Base-by-base conservation (phyloP, 2,797 vertebrate genomes). In the Syngnathus acus region DNA sequence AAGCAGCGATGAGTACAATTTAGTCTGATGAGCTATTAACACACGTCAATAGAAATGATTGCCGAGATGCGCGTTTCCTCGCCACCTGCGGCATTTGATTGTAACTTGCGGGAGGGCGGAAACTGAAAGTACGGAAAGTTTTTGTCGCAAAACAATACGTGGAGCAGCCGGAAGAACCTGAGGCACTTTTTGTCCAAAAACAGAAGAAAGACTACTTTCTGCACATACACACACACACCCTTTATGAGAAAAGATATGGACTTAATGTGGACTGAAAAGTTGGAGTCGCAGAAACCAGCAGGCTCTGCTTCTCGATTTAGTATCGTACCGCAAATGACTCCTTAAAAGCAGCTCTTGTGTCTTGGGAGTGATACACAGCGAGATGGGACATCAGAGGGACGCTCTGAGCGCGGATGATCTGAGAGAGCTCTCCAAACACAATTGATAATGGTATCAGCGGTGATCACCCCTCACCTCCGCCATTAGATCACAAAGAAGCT, bases 11-110 rank as follows among this genome's bases (percentile, higher is more conserved):
- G 91, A 90, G 86, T 73, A 90, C 90, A 90, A 91, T 92, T 91
- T 88, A 79, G 79, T 78, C 86, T 91, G 91, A 92, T 93, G 90
- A 91, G 90, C 91, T 85, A 92, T 92, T 91, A 89, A 86, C 82
- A 86, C 82, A 82, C 83, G 87, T 90, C 87, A 88, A 90, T 89
- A 77, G 89, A 85, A 86, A 90, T 92, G 88, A 92, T 92, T 92
- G 87, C 84, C 77, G 85, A 87, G 88, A 87, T 81, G 79, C 81
- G 80, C 76, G 75, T 89, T 88, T 90, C 88, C 84, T 82, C 78
- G 72, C 89, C 90, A 91, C 91, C 90, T 91, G 90, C 90, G 80
- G 90, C 84, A 84, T 81, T 72, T 87, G 81, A 89, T 90, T 88
- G 87, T 86, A 77, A 78, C 68, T 64, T 66, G 68, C 81, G 74